Evolutionary conservation across 2,113 vertebrate species (phyloP).

Genomic region (Chionomys nivalis): DNA sequence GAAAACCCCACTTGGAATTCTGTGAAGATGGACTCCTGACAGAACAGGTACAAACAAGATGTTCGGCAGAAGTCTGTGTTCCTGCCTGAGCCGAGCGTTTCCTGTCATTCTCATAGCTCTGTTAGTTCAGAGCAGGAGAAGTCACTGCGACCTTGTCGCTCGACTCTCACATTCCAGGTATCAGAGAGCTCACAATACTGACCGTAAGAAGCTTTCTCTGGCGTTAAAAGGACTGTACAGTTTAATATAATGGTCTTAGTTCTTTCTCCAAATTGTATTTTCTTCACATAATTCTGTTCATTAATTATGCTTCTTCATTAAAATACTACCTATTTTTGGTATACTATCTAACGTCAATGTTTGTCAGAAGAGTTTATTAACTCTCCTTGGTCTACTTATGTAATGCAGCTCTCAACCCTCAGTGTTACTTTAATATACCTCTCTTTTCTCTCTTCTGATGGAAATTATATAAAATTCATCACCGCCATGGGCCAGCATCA

Average conservation of each 20-base stretch:
- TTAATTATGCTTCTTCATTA: not conserved
- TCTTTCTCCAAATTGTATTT: not conserved
- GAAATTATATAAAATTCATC: not conserved
- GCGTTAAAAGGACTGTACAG: not conserved
- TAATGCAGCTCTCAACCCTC: not conserved
- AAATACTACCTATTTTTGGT: not conserved
- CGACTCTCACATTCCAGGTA: not conserved
- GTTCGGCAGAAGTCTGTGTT: conserved; percentile 27
- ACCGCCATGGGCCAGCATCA: not conserved
- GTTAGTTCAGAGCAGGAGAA: not conserved
- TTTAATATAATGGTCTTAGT: not conserved
- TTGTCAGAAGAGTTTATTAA: not conserved
- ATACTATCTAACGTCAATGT: not conserved
- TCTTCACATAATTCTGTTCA: not conserved
- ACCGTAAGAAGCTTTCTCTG: not conserved
- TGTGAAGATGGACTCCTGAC: not conserved
- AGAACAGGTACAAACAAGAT: conserved; percentile 41
- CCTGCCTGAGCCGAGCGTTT: not conserved
- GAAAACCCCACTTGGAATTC: not conserved
- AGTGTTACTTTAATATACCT: not conserved
- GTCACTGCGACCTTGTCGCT: not conserved
- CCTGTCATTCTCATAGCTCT: not conserved
- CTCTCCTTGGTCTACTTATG: not conserved
- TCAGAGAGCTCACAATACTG: not conserved
- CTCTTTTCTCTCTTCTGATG: not conserved